Evolutionary conservation across 2,113 vertebrate species (phyloP).

Genomic region (Pseudopipra pipra): DNA sequence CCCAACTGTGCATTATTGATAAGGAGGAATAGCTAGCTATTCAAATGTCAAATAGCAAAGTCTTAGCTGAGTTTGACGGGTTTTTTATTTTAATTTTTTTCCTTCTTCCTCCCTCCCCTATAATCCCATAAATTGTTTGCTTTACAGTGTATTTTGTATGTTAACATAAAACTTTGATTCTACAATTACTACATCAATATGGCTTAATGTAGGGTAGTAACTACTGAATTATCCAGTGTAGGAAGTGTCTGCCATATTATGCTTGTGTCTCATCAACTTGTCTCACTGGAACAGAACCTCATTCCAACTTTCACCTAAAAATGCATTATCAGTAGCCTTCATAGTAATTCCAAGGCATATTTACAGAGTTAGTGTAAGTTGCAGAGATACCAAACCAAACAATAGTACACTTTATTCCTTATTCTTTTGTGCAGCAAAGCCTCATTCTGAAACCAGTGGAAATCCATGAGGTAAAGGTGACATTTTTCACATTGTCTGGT

Average conservation of each 20-base stretch:
- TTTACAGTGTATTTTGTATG: not conserved
- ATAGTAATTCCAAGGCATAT: fast-evolving
- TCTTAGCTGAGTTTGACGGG: not conserved
- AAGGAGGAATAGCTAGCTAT: not conserved
- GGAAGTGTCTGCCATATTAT: not conserved
- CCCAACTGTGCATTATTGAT: not conserved
- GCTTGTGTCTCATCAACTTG: not conserved
- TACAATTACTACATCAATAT: not conserved
- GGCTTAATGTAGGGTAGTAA: not conserved
- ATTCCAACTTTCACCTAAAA: not conserved
- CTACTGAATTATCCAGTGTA: not conserved
- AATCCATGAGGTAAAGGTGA: not conserved
- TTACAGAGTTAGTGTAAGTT: not conserved
- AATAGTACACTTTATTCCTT: not conserved
- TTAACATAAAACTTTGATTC: not conserved
- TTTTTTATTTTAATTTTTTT: not conserved
- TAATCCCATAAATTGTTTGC: not conserved
- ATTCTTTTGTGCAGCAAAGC: not conserved
- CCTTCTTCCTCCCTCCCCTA: fast-evolving
- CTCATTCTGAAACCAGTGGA: not conserved
- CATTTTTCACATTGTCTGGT: not conserved
- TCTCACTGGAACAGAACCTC: not conserved
- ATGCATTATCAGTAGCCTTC: not conserved
- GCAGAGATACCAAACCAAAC: not conserved
- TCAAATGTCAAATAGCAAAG: not conserved